Conservation (phyloP, 2,888 invertebrate genomes). For the Teleogryllus oceanicus region DNA sequence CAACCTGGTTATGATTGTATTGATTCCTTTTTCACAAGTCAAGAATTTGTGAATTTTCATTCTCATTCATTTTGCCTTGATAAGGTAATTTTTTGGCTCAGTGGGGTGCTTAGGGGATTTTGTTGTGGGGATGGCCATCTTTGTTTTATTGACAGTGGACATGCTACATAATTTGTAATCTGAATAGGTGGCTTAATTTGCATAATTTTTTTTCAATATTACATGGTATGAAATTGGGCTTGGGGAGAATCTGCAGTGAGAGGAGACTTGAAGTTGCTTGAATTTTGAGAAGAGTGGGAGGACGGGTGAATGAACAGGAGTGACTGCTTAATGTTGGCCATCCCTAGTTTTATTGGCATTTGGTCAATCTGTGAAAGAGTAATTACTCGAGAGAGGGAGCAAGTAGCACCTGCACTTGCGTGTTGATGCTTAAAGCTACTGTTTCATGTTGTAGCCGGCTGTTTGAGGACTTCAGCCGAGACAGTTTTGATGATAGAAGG, state of each 20-base stretch:
- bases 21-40: not conserved
- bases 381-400: conserved; percentile 34
- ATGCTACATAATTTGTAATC: too few species aligned
- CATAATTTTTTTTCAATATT: too few species aligned
- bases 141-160: not conserved
- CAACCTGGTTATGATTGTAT: not conserved
- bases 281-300: not conserved
- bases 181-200: too few species aligned
- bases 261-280: not conserved
- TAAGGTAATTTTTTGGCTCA: too few species aligned
- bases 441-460: conserved; percentile 57
- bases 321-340: not conserved
- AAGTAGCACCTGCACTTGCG: not conserved
- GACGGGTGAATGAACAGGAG: not conserved
- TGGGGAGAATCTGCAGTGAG: not conserved
- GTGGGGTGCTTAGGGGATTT: too few species aligned
- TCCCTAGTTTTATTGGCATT: not conserved
- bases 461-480: conserved; percentile 85
- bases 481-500: conserved; percentile 84
- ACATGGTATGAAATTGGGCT: too few species aligned
- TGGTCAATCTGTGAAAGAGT: conserved; percentile 29
- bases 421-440: conserved; percentile 40
- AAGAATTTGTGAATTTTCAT: not conserved
- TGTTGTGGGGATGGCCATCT: conserved; percentile 2
- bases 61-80: not conserved